These are phyloP conservation scores for Apodemia duryi DNA, from an alignment of 2,888 invertebrate species.

Conservation along the genomic window DNA sequence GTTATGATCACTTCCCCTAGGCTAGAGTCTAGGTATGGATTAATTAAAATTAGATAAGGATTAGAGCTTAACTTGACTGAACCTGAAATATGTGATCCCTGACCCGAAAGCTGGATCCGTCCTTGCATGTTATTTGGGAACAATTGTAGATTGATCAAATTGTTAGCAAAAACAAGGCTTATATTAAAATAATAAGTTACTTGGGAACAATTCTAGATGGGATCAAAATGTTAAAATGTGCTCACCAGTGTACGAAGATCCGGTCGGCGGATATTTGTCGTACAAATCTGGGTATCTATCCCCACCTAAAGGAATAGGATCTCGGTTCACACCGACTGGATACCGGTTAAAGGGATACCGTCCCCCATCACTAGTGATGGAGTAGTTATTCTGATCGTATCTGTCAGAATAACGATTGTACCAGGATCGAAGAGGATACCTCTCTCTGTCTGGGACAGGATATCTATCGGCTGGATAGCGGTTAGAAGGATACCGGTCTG, in stretches of 20 bases:
- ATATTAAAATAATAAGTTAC: not conserved
- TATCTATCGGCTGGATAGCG: slow-evolving; percentile 42
- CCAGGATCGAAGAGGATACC: slow-evolving; percentile 48
- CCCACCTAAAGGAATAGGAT: slow-evolving; percentile 71
- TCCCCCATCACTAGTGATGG: slow-evolving; percentile 56
- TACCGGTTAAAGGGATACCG: slow-evolving; percentile 70
- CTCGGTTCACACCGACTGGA: slow-evolving; percentile 70
- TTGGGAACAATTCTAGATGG: not conserved
- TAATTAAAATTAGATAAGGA: too few relatives aligned
- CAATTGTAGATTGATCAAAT: not conserved
- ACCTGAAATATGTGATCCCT: too few relatives aligned
- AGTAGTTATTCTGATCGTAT: slow-evolving; percentile 67
- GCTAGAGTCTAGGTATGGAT: too few relatives aligned
- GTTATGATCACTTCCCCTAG: too few relatives aligned
- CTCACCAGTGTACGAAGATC: slow-evolving; percentile 75
- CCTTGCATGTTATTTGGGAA: not conserved
- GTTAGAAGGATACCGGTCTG: slow-evolving; percentile 53
- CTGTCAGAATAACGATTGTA: slow-evolving; percentile 69
- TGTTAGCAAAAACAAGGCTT: too few relatives aligned
- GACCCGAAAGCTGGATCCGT: too few relatives aligned
- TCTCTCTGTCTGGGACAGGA: slow-evolving; percentile 63
- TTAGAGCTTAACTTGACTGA: too few relatives aligned
- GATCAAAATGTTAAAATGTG: slow-evolving; percentile 31
- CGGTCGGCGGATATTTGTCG: slow-evolving; percentile 80
- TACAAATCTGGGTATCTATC: slow-evolving; percentile 72